phyloP scores from a whole-genome alignment of 2,888 invertebrate species.

The Acleris cristana region DNA sequence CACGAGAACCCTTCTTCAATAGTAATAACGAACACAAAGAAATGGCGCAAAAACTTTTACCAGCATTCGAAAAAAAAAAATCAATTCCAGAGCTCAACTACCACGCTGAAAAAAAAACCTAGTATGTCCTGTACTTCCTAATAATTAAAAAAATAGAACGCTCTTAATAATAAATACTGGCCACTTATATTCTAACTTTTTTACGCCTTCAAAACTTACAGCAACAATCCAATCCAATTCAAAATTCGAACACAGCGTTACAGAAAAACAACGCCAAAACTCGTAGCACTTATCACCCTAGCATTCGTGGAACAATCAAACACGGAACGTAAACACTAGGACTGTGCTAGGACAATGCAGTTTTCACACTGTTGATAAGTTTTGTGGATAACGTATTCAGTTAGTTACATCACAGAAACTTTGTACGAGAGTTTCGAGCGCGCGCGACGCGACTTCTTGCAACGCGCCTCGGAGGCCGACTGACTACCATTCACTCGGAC shows the following conservation, averaged over 20 bases:
- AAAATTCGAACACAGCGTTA: slow-evolving; percentile 26
- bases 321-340: slow-evolving; percentile 36
- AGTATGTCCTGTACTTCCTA: not conserved
- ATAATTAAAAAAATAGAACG: not conserved
- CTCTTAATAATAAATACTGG: not conserved
- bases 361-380: slow-evolving; percentile 28
- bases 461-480: slow-evolving; percentile 63
- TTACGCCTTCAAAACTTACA: slow-evolving; percentile 17
- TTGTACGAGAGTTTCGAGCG: slow-evolving; percentile 44
- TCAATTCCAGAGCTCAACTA: not conserved
- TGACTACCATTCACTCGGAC: slow-evolving; percentile 70
- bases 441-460: slow-evolving; percentile 45
- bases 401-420: slow-evolving; percentile 61
- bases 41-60: not conserved
- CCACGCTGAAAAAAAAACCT: not conserved
- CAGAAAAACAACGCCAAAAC: slow-evolving; percentile 11
- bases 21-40: slow-evolving; percentile 1
- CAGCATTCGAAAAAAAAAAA: not conserved
- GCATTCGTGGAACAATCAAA: slow-evolving; percentile 24
- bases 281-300: slow-evolving; percentile 25
- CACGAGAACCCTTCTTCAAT: not conserved
- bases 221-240: slow-evolving; percentile 28
- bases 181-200: slow-evolving; percentile 2
- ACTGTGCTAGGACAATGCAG: slow-evolving; percentile 35
- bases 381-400: slow-evolving; percentile 30